These are phyloP conservation scores for Clarias pachynema DNA, from an alignment of 2,797 vertebrate species.

Conservation along the genomic window DNA sequence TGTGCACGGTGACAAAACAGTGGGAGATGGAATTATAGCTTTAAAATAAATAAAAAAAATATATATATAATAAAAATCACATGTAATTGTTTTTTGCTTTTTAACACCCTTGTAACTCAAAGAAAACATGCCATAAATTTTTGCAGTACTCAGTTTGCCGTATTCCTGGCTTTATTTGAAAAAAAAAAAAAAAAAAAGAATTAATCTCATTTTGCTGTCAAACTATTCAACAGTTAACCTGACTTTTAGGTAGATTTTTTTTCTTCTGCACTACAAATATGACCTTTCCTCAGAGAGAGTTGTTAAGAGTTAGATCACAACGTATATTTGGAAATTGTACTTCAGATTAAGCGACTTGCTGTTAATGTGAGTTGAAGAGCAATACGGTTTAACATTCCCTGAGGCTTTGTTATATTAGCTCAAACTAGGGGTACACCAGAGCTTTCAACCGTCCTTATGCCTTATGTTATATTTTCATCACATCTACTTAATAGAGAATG, in stretches of 20 bases:
- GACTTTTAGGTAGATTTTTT: neutral
- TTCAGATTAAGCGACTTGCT: conserved; percentile 1
- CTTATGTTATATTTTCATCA: conserved; percentile 10
- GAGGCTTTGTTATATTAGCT: conserved; percentile 31
- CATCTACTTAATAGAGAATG: conserved; percentile 6
- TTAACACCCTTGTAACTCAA: too few relatives aligned
- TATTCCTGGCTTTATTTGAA: too few relatives aligned
- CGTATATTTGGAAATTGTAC: conserved; percentile 23
- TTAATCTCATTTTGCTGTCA: too few relatives aligned
- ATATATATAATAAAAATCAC: too few relatives aligned
- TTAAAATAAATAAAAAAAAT: too few relatives aligned
- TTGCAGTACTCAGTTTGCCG: too few relatives aligned
- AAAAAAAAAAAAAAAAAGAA: too few relatives aligned
- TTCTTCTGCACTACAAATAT: neutral
- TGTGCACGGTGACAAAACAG: too few relatives aligned
- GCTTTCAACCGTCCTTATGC: neutral
- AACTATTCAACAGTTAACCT: neutral
- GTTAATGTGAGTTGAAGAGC: conserved; percentile 20
- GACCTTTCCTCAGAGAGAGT: neutral
- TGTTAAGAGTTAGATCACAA: conserved; percentile 22
- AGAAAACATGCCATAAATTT: too few relatives aligned
- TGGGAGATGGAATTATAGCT: too few relatives aligned
- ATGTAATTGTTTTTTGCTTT: too few relatives aligned
- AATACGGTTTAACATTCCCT: conserved; percentile 37
- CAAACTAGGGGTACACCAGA: neutral